phyloP scores from a whole-genome alignment of 1,140 invertebrate genomes.

The Heterodera carotae region DNA sequence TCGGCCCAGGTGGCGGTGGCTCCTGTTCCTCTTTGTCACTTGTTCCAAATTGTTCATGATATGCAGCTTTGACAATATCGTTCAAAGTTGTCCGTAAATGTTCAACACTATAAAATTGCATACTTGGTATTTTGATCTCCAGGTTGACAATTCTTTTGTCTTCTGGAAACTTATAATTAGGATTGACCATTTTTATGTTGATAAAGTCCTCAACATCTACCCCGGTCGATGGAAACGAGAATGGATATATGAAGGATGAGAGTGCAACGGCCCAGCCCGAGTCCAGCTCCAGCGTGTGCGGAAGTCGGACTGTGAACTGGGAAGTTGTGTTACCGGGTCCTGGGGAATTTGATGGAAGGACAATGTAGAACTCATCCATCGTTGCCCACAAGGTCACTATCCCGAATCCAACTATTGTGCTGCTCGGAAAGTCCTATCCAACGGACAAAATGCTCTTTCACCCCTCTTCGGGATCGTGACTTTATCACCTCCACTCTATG shows the following conservation, averaged over 20 bases:
- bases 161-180: background rate
- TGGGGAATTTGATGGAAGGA: background rate
- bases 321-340: background rate
- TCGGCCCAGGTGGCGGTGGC: too few relatives aligned
- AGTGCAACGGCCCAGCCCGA: slow-evolving; percentile 29
- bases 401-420: background rate
- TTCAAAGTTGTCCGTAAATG: background rate
- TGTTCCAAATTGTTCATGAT: background rate
- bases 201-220: background rate
- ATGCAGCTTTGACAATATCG: background rate
- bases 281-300: slow-evolving; percentile 29
- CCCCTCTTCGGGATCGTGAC: background rate
- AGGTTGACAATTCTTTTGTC: background rate
- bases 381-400: background rate
- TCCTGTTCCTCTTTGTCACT: too few relatives aligned
- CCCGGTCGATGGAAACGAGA: slow-evolving; percentile 13
- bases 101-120: background rate
- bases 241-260: slow-evolving; percentile 29
- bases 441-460: background rate
- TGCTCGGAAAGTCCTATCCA: background rate
- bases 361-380: slow-evolving; percentile 6
- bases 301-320: background rate
- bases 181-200: background rate
- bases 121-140: background rate
- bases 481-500: background rate